Percentiles rank a stretch among this genome's conserved stretches.
Conservation (phyloP, 2,113 vertebrate species). For the Calyptommatus sinebrachiatus region DNA sequence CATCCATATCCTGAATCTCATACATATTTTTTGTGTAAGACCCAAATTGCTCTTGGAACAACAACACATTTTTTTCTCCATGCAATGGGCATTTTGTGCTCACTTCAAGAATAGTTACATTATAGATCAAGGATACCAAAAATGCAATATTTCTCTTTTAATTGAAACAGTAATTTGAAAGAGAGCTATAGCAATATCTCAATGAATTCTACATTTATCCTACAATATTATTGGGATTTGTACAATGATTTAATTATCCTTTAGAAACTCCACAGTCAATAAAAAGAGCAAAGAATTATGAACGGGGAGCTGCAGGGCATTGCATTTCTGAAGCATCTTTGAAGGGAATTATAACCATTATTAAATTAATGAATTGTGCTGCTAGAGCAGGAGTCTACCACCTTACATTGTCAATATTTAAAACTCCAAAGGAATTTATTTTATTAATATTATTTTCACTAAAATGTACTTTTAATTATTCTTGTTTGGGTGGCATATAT, state of each 20-base stretch:
- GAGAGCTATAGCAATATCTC: not conserved
- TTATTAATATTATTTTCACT: not conserved
- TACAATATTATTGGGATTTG: not conserved
- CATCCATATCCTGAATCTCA: not conserved
- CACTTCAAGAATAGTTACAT: not conserved
- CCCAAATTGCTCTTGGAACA: not conserved
- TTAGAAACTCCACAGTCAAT: not conserved
- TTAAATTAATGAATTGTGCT: not conserved
- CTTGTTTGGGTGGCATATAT: constrained; percentile 7
- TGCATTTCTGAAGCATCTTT: constrained; percentile 7
- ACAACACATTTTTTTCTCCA: constrained; percentile 10
- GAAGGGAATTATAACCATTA: not conserved
- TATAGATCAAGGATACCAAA: not conserved
- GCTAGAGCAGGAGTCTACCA: not conserved
- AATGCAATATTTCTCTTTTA: not conserved
- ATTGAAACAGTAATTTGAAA: not conserved
- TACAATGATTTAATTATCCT: not conserved
- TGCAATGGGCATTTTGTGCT: not conserved
- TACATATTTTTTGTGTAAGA: not conserved
- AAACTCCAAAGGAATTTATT: constrained; percentile 9
- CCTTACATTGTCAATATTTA: not conserved
- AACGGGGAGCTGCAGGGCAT: not conserved
- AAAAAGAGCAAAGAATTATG: constrained; percentile 3
- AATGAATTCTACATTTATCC: constrained; percentile 16
- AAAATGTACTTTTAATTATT: not conserved